phyloP scores from a whole-genome alignment of 2,113 vertebrate genomes.

The Maccullochella peelii region DNA sequence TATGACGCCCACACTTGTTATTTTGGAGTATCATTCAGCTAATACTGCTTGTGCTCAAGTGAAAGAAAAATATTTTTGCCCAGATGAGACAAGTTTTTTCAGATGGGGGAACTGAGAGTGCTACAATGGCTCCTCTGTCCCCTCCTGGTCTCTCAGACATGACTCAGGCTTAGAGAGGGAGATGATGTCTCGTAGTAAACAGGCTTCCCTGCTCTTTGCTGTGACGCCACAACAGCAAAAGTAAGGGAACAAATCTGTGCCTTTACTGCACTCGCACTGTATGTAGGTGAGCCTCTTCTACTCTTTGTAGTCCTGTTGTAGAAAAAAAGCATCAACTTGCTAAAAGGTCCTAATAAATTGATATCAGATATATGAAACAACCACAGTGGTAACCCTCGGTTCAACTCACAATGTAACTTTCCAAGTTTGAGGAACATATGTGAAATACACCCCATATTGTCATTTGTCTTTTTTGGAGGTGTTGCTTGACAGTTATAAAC shows the following conservation, averaged over 20 bases:
- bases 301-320: neutral
- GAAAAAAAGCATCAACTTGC: neutral
- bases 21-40: neutral
- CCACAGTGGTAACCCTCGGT: no score
- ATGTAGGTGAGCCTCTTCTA: neutral
- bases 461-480: constrained; percentile 22
- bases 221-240: constrained; percentile 45
- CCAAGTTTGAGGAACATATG: neutral
- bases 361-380: neutral
- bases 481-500: constrained; percentile 49
- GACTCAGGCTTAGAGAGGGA: constrained; percentile 68
- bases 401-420: neutral
- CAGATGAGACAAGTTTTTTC: constrained; percentile 57
- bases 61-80: constrained; percentile 33
- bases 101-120: constrained; percentile 42
- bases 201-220: constrained; percentile 34
- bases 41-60: constrained; percentile 2
- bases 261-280: neutral
- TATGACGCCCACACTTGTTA: neutral
- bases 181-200: constrained; percentile 61
- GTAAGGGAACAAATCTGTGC: constrained; percentile 8
- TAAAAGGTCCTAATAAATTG: neutral
- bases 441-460: neutral
- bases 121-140: constrained; percentile 74
- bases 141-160: constrained; percentile 67